Evolutionary conservation across 2,113 vertebrate species (phyloP).

Genomic region (Syngnathoides biaculeatus): DNA sequence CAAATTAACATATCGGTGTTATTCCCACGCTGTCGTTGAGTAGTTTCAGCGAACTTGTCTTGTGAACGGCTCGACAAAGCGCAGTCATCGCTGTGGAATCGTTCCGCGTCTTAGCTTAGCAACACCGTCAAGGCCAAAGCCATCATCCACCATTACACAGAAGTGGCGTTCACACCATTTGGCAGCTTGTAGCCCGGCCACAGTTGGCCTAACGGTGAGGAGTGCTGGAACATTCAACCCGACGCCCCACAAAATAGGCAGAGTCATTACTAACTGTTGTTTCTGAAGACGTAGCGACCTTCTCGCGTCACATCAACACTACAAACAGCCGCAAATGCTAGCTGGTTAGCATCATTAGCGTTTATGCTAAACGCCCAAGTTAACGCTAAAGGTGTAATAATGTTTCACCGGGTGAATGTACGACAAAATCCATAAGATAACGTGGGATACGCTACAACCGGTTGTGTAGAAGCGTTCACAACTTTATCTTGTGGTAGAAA

Average conservation of each 20-base stretch:
- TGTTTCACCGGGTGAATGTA: background rate
- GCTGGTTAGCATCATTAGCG: slow-evolving; percentile 28
- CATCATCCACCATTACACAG: slow-evolving; percentile 33
- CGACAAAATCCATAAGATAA: background rate
- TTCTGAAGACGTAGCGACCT: background rate
- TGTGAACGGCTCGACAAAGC: slow-evolving; percentile 56
- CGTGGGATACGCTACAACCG: background rate
- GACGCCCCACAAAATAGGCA: fast-evolving
- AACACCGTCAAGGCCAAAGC: slow-evolving; percentile 55
- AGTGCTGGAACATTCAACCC: background rate
- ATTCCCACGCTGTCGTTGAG: background rate
- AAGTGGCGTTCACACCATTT: slow-evolving; percentile 28
- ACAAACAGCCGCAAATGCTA: slow-evolving; percentile 13
- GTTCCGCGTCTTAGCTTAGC: slow-evolving; percentile 57
- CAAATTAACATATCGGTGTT: slow-evolving; percentile 4
- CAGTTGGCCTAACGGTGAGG: background rate
- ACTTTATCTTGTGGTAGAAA: background rate
- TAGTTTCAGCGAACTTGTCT: slow-evolving; percentile 4
- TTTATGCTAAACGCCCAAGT: background rate
- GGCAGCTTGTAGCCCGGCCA: background rate
- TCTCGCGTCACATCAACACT: slow-evolving; percentile 3
- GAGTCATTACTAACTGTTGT: background rate
- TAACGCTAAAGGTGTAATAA: background rate
- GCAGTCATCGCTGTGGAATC: slow-evolving; percentile 54
- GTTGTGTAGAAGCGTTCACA: background rate